Conservation (phyloP, 2,113 vertebrate genomes). For the Sturnira hondurensis region DNA sequence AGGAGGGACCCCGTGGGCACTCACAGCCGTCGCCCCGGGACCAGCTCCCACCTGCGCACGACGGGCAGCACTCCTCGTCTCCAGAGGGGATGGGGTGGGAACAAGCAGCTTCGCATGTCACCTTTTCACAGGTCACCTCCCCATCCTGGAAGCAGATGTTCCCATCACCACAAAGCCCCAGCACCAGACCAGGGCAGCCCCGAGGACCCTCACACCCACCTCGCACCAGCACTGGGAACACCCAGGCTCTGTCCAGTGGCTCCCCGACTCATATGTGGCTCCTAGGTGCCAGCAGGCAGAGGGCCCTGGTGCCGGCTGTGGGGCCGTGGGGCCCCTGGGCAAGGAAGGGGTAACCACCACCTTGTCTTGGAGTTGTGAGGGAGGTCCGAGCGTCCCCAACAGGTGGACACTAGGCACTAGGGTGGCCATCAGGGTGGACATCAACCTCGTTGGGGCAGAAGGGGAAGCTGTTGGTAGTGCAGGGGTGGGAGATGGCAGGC, state of each 20-base stretch:
- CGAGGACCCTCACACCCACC: conserved; percentile 47
- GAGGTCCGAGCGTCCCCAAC: not conserved
- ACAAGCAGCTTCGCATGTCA: conserved; percentile 76
- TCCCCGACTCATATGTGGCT: not conserved
- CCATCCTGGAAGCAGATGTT: conserved; percentile 63
- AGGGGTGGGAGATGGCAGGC: not conserved
- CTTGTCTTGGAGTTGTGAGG: conserved; percentile 21
- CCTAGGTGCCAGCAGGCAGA: conserved; percentile 76
- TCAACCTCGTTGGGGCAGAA: accelerated
- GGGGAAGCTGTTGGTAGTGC: not conserved
- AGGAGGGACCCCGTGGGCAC: not conserved
- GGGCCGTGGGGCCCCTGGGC: conserved; percentile 24
- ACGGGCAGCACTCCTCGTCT: conserved; percentile 76
- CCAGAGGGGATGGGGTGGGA: conserved; percentile 78
- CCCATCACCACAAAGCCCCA: not conserved
- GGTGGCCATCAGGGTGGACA: not conserved
- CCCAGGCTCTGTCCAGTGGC: conserved; percentile 73
- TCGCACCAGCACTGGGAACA: conserved; percentile 80
- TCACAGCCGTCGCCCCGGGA: not conserved
- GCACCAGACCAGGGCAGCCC: not conserved
- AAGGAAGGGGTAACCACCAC: not conserved
- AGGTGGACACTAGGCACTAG: not conserved
- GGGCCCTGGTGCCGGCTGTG: accelerated
- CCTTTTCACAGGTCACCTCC: conserved; percentile 70
- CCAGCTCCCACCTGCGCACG: conserved; percentile 73